Percentiles rank a stretch among this genome's conserved stretches.
phyloP scores from a whole-genome alignment of 2,888 invertebrate genomes.

The Timandra comae region DNA sequence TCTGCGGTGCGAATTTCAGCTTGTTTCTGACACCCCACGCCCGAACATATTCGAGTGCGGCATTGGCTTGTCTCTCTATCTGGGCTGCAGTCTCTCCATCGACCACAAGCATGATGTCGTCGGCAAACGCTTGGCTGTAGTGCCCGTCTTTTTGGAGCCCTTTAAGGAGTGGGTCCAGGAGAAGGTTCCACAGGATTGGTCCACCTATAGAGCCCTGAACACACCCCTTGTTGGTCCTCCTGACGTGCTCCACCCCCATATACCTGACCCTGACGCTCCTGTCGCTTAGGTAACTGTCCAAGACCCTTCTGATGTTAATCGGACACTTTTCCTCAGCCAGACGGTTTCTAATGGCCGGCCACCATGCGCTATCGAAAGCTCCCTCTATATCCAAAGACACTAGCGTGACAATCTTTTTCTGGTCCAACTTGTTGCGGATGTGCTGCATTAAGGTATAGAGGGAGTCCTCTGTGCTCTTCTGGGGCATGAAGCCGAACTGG shows the following conservation, averaged over 20 bases:
- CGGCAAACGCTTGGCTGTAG: constrained; percentile 14
- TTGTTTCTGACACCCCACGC: constrained; percentile 6
- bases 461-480: constrained; percentile 1
- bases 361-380: constrained; percentile 10
- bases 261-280: not conserved
- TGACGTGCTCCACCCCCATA: not conserved
- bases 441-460: constrained; percentile 1
- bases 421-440: not conserved
- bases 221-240: constrained; percentile 2
- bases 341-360: constrained; percentile 6
- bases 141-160: not conserved
- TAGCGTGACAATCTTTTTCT: not conserved
- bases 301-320: constrained; percentile 1
- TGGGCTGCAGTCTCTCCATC: constrained; percentile 7
- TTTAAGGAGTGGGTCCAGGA: constrained; percentile 12
- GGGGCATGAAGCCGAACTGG: not conserved
- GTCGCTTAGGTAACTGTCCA: constrained; percentile 6
- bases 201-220: constrained; percentile 12
- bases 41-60: constrained; percentile 12
- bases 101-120: constrained; percentile 8
- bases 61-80: constrained; percentile 9
- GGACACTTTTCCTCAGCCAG: constrained; percentile 8
- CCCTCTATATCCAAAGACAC: constrained; percentile 12
- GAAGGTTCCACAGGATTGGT: constrained; percentile 16
- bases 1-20: not conserved